Conservation (phyloP, 2,888 invertebrate species). For the Drosophila mettleri region DNA sequence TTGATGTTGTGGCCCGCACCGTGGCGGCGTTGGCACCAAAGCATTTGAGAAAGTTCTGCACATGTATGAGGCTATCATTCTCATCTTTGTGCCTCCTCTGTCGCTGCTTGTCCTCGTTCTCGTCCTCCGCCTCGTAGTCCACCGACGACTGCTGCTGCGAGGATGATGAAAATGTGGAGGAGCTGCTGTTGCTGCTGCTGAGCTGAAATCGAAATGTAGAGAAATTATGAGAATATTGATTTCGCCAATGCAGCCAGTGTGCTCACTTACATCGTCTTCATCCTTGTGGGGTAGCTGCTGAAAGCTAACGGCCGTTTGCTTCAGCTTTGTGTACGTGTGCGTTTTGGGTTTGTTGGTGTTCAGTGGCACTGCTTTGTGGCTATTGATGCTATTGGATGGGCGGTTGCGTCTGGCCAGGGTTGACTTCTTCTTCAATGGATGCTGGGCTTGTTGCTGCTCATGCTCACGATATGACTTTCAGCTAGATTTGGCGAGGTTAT, state of each 20-base stretch:
- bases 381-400: constrained; percentile 15
- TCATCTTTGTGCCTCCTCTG: constrained; percentile 63
- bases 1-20: constrained; percentile 7
- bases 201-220: constrained; percentile 31
- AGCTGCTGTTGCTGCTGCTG: constrained; percentile 59
- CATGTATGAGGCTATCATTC: constrained; percentile 75
- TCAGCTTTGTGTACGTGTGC: constrained; percentile 40
- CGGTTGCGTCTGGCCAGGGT: constrained; percentile 33
- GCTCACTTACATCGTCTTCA: constrained; percentile 63
- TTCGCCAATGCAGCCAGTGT: neutral
- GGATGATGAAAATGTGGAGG: constrained; percentile 68
- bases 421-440: constrained; percentile 51
- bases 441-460: constrained; percentile 36
- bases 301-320: constrained; percentile 42
- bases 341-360: constrained; percentile 20
- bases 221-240: neutral
- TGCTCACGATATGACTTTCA: constrained; percentile 83
- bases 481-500: constrained; percentile 85
- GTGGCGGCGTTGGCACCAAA: constrained; percentile 69
- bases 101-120: constrained; percentile 72
- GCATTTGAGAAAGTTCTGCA: constrained; percentile 82
- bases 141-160: constrained; percentile 75
- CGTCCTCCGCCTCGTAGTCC: constrained; percentile 77
- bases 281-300: constrained; percentile 52
- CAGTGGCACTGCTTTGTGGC: constrained; percentile 12